phyloP scores from a whole-genome alignment of 2,113 vertebrate species.

The Alligator sinensis region DNA sequence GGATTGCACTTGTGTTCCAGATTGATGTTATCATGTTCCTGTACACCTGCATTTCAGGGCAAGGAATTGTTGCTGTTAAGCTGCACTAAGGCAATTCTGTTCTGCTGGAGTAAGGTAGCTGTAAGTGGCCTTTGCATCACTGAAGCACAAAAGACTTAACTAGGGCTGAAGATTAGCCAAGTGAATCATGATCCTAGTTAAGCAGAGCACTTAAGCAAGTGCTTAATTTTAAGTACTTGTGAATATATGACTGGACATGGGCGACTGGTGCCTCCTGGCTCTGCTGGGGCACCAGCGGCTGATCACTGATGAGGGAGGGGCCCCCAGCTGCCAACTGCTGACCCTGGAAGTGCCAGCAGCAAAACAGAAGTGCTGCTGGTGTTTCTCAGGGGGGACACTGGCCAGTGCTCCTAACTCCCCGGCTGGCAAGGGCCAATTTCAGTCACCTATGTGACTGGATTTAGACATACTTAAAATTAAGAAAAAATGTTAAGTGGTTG shows the following conservation, averaged over 20 bases:
- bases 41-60: neutral
- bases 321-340: no score
- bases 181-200: neutral
- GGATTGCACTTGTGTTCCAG: neutral
- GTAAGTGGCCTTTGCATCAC: neutral
- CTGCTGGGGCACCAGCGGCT: no score
- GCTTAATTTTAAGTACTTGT: neutral
- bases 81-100: neutral
- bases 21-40: neutral
- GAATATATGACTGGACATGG: neutral
- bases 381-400: no score
- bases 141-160: neutral
- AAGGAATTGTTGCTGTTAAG: neutral
- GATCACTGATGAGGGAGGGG: no score
- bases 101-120: neutral
- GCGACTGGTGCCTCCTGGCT: no score
- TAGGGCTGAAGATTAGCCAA: neutral
- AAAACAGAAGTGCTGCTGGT: no score
- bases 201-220: neutral
- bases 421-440: no score
- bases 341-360: slow-evolving; percentile 12
- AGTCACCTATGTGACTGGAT: no score
- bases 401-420: no score
- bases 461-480: neutral
- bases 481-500: slow-evolving; percentile 6